Conservation (phyloP, 2,888 invertebrate genomes). For the Synanthedon vespiformis region DNA sequence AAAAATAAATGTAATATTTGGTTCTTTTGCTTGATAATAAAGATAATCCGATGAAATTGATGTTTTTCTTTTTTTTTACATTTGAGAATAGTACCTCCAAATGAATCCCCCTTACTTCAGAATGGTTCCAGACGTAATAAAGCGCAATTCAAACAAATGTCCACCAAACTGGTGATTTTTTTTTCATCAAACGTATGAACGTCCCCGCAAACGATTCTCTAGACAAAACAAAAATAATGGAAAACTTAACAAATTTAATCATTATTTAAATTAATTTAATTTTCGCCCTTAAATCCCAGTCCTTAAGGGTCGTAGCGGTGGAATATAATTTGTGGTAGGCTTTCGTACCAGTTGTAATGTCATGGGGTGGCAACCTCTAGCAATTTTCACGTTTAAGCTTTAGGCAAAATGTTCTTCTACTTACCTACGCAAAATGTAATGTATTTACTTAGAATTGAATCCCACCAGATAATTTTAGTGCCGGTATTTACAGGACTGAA, state of each 20-base stretch:
- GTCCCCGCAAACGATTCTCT: constrained; percentile 26
- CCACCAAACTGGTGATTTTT: constrained; percentile 20
- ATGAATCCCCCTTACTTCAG: too few relatives aligned
- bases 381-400: constrained; percentile 35
- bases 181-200: constrained; percentile 16
- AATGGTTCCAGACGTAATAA: too few relatives aligned
- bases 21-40: too few relatives aligned
- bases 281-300: constrained; percentile 24
- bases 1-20: too few relatives aligned
- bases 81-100: too few relatives aligned
- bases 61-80: too few relatives aligned
- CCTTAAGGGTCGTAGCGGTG: constrained; percentile 14
- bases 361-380: constrained; percentile 27
- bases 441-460: constrained; percentile 7
- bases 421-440: constrained; percentile 46
- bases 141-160: constrained; percentile 12
- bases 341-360: constrained; percentile 23
- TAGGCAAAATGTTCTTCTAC: constrained; percentile 44
- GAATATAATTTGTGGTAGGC: constrained; percentile 16
- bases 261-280: constrained; percentile 18
- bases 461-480: too few relatives aligned
- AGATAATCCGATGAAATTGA: too few relatives aligned
- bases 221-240: constrained; percentile 21
- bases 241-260: constrained; percentile 22
- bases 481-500: too few relatives aligned